Evolutionary conservation across 1,140 invertebrate genomes (phyloP).

Genomic region (Zeugodacus cucurbitae): DNA sequence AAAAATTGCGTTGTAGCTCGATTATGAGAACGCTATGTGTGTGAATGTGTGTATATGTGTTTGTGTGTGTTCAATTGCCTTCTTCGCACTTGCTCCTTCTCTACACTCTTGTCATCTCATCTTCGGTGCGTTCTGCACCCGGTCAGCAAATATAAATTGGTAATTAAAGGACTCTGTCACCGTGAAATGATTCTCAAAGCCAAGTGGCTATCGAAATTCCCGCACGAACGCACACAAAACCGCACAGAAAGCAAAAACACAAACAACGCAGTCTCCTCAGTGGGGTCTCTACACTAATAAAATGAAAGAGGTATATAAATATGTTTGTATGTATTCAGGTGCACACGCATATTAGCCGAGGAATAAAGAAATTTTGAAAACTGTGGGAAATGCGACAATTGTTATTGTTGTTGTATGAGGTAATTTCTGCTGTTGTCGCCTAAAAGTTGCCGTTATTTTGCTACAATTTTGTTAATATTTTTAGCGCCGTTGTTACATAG

Average conservation of each 20-base stretch:
- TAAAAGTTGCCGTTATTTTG: neutral
- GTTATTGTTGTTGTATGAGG: neutral
- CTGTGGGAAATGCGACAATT: neutral
- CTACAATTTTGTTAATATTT: neutral
- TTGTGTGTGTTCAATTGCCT: neutral
- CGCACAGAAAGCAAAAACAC: neutral
- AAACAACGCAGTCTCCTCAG: neutral
- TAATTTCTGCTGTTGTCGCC: neutral
- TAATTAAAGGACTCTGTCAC: slow-evolving; percentile 8
- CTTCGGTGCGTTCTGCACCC: neutral
- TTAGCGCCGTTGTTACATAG: neutral
- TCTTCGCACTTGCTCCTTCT: neutral
- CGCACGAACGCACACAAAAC: neutral
- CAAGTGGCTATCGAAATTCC: neutral
- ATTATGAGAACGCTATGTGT: neutral
- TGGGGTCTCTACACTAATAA: neutral
- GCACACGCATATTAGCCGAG: too few species aligned
- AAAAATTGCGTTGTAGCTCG: neutral
- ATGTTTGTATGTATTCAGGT: too few species aligned
- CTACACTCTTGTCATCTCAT: neutral
- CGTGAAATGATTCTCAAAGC: slow-evolving; percentile 28
- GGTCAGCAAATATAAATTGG: neutral
- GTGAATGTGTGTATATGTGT: neutral
- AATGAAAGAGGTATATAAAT: neutral
- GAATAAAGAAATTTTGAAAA: neutral